Conservation (phyloP, 2,797 vertebrate genomes). For the Cebuella pygmaea region DNA sequence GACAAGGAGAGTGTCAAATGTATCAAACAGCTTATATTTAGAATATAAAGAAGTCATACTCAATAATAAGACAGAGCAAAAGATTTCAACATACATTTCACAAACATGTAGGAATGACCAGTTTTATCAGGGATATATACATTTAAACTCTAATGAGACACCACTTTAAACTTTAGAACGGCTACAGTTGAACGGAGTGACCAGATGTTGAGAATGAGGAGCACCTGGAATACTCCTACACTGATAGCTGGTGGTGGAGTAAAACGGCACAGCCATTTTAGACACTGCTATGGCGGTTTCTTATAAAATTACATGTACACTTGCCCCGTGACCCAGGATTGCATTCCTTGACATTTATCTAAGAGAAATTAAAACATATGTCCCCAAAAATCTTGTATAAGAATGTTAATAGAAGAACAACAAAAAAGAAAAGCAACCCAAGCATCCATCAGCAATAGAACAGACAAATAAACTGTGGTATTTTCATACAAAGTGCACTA, state of each 20-base stretch:
- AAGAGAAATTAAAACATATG: neutral
- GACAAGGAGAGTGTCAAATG: neutral
- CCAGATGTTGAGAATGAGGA: neutral
- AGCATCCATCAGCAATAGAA: neutral
- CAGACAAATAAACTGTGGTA: neutral
- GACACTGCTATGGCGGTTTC: neutral
- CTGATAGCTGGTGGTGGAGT: rapidly evolving
- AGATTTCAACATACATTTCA: neutral
- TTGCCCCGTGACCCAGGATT: too few relatives aligned
- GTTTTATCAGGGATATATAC: neutral
- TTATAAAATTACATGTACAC: neutral
- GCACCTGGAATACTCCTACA: neutral
- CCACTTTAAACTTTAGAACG: neutral
- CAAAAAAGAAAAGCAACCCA: neutral
- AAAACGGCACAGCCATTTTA: neutral
- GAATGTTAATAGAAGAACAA: neutral
- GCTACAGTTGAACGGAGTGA: neutral
- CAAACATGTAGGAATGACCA: neutral
- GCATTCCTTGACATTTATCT: neutral
- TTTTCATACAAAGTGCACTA: neutral
- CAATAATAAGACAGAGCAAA: neutral
- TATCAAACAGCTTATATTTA: neutral
- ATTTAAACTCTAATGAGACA: neutral
- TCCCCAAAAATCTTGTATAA: neutral
- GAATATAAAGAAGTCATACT: neutral